These are phyloP conservation scores for Campopleginae sp. DNA, from an alignment of 2,888 invertebrate species.

Conservation along the genomic window DNA sequence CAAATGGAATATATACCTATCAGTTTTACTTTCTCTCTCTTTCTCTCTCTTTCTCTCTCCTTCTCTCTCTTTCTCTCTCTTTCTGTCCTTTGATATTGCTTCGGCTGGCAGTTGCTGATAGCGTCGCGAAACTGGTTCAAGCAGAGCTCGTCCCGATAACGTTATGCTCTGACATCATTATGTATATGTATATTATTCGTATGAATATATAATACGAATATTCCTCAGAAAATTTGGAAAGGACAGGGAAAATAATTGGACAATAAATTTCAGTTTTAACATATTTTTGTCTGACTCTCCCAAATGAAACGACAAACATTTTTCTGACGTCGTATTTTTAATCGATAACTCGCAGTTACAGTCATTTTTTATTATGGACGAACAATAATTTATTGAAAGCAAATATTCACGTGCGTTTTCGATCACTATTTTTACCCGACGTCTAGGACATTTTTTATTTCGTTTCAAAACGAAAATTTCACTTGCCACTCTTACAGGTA, in stretches of 20 bases:
- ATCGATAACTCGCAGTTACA: too few relatives aligned
- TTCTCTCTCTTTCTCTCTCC: background rate
- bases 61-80: constrained; percentile 1
- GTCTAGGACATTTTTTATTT: too few relatives aligned
- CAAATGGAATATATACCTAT: constrained; percentile 63
- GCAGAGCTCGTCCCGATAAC: constrained; percentile 59
- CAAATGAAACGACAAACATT: too few relatives aligned
- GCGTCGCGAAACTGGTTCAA: constrained; percentile 67
- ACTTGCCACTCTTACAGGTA: background rate
- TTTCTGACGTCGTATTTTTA: too few relatives aligned
- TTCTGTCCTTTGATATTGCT: constrained; percentile 22
- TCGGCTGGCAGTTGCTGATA: constrained; percentile 56
- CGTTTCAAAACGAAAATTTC: background rate
- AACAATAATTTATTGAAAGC: too few relatives aligned
- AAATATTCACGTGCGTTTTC: too few relatives aligned
- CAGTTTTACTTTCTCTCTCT: constrained; percentile 25
- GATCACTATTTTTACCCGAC: too few relatives aligned
- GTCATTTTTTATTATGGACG: too few relatives aligned
- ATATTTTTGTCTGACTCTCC: too few relatives aligned
- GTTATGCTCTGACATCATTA: constrained; percentile 13
- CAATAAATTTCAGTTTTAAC: too few relatives aligned
- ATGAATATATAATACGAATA: background rate
- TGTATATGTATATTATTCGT: constrained; percentile 6
- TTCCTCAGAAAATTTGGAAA: background rate
- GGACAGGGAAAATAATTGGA: too few relatives aligned